A percentile compares a stretch with the other conserved stretches of the same genome.
phyloP scores from a whole-genome alignment of 2,797 vertebrate species.

The Argya squamiceps region DNA sequence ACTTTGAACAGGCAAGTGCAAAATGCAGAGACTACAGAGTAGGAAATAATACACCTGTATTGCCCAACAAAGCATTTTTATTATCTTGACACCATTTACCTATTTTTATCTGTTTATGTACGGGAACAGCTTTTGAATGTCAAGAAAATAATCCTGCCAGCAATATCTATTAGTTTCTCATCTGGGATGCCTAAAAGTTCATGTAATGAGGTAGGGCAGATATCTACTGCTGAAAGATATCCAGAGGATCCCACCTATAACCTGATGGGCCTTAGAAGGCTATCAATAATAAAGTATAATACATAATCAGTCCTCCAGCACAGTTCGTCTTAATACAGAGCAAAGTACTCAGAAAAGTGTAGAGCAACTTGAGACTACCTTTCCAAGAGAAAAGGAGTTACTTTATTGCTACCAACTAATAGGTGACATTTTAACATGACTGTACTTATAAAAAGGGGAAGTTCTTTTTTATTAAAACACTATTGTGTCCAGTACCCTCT shows the following conservation, averaged over 20 bases:
- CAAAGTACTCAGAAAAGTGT: neutral
- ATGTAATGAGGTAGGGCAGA: neutral
- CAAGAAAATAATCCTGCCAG: neutral
- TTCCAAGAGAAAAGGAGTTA: neutral
- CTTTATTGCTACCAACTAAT: neutral
- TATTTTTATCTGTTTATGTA: neutral
- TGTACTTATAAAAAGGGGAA: neutral
- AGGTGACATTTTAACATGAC: neutral
- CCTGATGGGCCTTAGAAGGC: neutral
- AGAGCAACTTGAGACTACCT: neutral
- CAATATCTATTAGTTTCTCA: neutral
- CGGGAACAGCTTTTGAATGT: neutral
- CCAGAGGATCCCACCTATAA: neutral
- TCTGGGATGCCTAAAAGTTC: neutral
- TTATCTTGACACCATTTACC: neutral
- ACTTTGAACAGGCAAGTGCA: neutral
- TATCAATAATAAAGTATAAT: neutral
- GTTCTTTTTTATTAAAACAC: neutral
- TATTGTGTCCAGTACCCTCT: neutral
- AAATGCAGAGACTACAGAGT: neutral
- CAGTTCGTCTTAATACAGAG: neutral
- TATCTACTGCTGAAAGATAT: neutral
- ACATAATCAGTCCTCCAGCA: neutral
- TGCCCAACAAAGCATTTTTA: neutral
- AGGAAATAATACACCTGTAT: neutral